These are phyloP conservation scores for Tromatobia lineatoria DNA, from an alignment of 2,888 invertebrate genomes.

Conservation along the genomic window DNA sequence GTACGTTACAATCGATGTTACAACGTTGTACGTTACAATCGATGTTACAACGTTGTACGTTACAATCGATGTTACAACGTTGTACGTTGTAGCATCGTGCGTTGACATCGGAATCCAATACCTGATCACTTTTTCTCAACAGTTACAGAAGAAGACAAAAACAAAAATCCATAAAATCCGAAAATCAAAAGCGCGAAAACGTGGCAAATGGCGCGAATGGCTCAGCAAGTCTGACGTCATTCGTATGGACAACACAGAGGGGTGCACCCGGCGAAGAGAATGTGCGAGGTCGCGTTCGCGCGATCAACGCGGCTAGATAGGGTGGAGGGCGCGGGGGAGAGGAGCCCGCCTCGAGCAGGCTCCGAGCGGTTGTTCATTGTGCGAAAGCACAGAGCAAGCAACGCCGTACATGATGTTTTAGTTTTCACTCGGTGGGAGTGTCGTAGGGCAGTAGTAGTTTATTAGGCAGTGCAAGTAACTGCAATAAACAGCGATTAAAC, in stretches of 20 bases:
- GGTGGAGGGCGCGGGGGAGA: background rate
- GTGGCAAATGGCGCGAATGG: background rate
- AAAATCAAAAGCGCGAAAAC: background rate
- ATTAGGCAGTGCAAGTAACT: background rate
- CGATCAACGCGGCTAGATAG: constrained; percentile 17
- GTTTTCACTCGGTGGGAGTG: constrained; percentile 15
- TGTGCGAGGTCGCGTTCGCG: constrained; percentile 6
- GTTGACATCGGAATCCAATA: too few relatives aligned
- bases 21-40: too few relatives aligned
- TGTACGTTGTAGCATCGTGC: too few relatives aligned
- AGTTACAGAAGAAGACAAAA: background rate
- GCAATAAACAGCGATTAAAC: constrained; percentile 37
- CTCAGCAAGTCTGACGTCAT: constrained; percentile 1
- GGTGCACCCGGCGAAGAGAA: background rate
- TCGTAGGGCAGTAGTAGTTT: constrained; percentile 29
- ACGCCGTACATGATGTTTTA: constrained; percentile 24
- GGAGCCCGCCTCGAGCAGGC: background rate
- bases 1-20: too few relatives aligned
- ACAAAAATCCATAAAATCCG: background rate
- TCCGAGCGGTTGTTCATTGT: constrained; percentile 14
- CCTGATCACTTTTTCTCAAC: background rate
- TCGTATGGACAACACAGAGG: background rate
- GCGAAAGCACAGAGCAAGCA: constrained; percentile 8
- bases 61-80: too few relatives aligned
- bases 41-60: too few relatives aligned